Conservation (phyloP, 2,113 vertebrate genomes). For the Myrmophylax atrothorax region DNA sequence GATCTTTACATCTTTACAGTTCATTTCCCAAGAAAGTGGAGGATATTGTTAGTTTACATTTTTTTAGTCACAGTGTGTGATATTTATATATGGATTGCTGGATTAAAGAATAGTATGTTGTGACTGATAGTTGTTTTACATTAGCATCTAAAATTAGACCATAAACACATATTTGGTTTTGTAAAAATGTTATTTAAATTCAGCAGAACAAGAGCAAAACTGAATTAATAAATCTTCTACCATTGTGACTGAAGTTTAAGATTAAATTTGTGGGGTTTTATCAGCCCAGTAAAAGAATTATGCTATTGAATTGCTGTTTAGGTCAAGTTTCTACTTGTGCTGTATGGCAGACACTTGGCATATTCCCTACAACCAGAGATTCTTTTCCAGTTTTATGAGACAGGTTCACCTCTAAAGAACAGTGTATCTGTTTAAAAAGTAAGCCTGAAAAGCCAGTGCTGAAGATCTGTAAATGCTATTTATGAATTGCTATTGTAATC, state of each 20-base stretch:
- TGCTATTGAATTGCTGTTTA: neutral
- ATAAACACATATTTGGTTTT: neutral
- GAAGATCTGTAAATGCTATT: neutral
- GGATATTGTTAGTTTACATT: neutral
- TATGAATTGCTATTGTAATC: neutral
- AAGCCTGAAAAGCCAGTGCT: neutral
- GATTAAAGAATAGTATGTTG: neutral
- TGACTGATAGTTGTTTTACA: neutral
- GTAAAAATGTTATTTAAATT: neutral
- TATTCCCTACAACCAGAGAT: neutral
- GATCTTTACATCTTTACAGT: neutral
- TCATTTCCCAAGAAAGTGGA: neutral
- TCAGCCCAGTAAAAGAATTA: neutral
- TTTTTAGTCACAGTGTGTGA: neutral
- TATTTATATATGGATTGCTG: neutral
- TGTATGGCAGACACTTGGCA: neutral
- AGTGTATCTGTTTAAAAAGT: neutral
- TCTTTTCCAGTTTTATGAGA: neutral
- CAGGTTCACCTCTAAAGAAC: neutral
- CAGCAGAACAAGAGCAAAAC: neutral
- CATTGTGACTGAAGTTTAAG: neutral
- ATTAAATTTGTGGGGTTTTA: neutral
- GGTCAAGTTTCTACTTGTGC: neutral
- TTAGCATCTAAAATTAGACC: neutral
- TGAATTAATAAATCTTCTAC: neutral